Percentiles rank a stretch among this genome's conserved stretches.
phyloP scores from a whole-genome alignment of 2,888 invertebrate genomes.

The Plagodis dolabraria region DNA sequence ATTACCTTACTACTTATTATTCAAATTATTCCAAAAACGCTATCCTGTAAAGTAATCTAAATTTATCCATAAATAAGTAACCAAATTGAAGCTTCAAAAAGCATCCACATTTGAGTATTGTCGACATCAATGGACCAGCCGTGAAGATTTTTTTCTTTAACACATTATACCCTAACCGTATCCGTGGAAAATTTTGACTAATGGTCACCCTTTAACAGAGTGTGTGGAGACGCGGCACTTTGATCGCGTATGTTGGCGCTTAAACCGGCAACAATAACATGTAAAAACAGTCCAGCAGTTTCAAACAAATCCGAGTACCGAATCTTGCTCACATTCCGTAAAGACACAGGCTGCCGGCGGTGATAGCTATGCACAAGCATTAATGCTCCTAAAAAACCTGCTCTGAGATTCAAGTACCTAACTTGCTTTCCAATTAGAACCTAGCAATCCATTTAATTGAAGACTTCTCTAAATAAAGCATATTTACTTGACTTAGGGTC shows the following conservation, averaged over 20 bases:
- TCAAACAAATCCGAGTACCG: not conserved
- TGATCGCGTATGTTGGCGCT: slow-evolving; percentile 61
- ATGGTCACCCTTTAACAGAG: slow-evolving; percentile 31
- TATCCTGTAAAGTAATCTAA: no score
- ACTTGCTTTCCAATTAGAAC: no score
- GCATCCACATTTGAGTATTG: not conserved
- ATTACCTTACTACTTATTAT: no score
- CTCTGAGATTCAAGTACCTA: no score
- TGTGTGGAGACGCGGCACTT: slow-evolving; percentile 51
- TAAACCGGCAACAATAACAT: slow-evolving; percentile 35
- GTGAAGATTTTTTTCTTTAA: not conserved
- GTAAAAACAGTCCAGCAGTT: slow-evolving; percentile 10
- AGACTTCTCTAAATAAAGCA: no score
- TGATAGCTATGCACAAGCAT: not conserved
- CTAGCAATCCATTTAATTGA: no score
- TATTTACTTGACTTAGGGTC: no score
- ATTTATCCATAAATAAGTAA: no score
- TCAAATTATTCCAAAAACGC: no score
- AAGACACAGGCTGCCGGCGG: not conserved
- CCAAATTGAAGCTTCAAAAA: not conserved
- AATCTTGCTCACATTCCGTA: not conserved
- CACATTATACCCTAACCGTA: slow-evolving; percentile 2
- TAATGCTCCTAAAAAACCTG: no score
- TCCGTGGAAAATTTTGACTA: slow-evolving; percentile 17
- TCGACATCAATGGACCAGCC: not conserved